These are phyloP conservation scores for Labeo calbasu DNA, from an alignment of 2,797 vertebrate genomes.

Conservation along the genomic window DNA sequence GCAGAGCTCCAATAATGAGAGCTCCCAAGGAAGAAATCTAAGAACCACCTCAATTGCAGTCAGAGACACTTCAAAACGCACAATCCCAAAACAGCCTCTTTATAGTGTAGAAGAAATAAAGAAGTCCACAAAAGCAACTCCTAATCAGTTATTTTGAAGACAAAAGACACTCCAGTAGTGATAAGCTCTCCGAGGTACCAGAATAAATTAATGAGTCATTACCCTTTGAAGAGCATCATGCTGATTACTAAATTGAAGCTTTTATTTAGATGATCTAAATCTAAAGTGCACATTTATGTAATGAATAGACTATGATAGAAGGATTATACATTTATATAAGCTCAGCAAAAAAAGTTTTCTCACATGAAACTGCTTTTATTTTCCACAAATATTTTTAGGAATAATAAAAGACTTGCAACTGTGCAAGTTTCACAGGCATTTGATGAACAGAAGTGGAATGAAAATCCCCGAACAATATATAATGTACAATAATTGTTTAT, in stretches of 20 bases:
- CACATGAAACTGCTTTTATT: neutral
- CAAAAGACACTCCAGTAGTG: neutral
- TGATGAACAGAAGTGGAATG: neutral
- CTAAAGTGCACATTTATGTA: neutral
- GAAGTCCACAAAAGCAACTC: neutral
- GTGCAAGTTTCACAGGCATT: neutral
- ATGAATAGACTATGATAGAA: neutral
- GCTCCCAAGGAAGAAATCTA: neutral
- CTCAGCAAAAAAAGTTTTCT: too few species aligned
- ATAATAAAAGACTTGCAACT: neutral
- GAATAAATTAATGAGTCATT: neutral
- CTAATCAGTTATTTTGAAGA: neutral
- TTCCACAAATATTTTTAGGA: neutral
- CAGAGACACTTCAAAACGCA: neutral
- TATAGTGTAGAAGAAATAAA: neutral
- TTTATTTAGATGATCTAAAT: neutral
- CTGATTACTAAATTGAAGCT: neutral
- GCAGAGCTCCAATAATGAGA: neutral
- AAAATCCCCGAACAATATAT: neutral
- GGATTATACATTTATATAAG: neutral
- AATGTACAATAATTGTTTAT: too few species aligned
- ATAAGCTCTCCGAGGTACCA: neutral
- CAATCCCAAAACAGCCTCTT: constrained; percentile 1
- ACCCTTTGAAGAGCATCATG: neutral
- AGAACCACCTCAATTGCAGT: neutral